These are phyloP conservation scores for Heliconius charithonia DNA, from an alignment of 2,888 invertebrate species.

Conservation along the genomic window DNA sequence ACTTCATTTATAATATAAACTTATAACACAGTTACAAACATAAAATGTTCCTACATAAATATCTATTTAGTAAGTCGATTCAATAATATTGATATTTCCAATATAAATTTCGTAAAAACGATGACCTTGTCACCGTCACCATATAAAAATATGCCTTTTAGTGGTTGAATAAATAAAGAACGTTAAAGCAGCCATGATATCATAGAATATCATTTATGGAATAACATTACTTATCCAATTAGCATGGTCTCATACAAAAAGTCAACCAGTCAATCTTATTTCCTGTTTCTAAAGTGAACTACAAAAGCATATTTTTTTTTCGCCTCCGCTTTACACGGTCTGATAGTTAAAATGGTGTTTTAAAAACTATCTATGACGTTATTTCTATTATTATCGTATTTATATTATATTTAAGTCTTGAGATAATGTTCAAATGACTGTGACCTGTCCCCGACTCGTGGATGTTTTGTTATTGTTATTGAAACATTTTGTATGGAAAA, in stretches of 20 bases:
- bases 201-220: background rate
- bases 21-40: no score
- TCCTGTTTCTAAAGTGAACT: conserved; percentile 4
- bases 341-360: background rate
- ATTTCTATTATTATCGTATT: conserved; percentile 16
- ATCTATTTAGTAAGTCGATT: no score
- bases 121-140: conserved; percentile 20
- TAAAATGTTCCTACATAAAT: no score
- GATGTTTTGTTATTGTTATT: background rate
- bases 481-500: background rate
- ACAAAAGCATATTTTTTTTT: conserved; percentile 6
- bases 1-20: no score
- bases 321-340: background rate
- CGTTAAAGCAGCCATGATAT: background rate
- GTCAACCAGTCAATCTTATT: background rate
- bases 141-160: background rate
- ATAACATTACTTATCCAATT: conserved; percentile 6
- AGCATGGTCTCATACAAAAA: background rate
- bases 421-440: conserved; percentile 11
- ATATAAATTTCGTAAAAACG: background rate
- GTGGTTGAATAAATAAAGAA: conserved; percentile 6
- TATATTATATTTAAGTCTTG: conserved; percentile 2
- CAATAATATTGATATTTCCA: conserved; percentile 2
- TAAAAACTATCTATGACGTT: background rate
- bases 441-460: conserved; percentile 22